Conservation (phyloP, 2,888 invertebrate genomes). For the Reticulitermes lucifugus region DNA sequence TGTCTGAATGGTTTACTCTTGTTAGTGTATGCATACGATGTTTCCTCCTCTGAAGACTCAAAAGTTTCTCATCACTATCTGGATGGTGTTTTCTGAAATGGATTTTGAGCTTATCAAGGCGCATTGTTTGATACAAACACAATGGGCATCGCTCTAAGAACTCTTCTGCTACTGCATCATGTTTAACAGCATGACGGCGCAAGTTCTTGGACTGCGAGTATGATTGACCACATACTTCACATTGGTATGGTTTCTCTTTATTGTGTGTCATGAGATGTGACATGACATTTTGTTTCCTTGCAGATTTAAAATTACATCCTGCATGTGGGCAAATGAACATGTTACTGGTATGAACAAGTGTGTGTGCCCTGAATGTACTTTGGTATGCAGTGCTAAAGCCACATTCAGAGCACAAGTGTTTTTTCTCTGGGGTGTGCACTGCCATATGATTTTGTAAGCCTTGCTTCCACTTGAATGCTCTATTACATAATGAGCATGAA, state of each 20-base stretch:
- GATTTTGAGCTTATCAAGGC: slow-evolving; percentile 68
- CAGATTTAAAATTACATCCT: slow-evolving; percentile 65
- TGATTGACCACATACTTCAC: slow-evolving; percentile 69
- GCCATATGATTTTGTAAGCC: slow-evolving; percentile 68
- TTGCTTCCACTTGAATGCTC: slow-evolving; percentile 71
- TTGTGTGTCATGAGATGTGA: slow-evolving; percentile 68
- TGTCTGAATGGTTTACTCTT: not conserved
- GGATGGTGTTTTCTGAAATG: slow-evolving; percentile 59
- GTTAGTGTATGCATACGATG: not conserved
- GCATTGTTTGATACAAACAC: slow-evolving; percentile 65
- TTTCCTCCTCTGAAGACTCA: slow-evolving; percentile 26
- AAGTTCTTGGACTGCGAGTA: slow-evolving; percentile 70
- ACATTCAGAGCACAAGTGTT: slow-evolving; percentile 69
- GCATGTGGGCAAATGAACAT: slow-evolving; percentile 65
- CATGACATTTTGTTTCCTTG: slow-evolving; percentile 68
- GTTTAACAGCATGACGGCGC: slow-evolving; percentile 61
- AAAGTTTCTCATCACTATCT: slow-evolving; percentile 35
- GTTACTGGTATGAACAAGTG: slow-evolving; percentile 66
- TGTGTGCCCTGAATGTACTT: slow-evolving; percentile 68
- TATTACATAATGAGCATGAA: slow-evolving; percentile 65
- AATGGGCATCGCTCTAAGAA: slow-evolving; percentile 61
- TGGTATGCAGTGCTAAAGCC: slow-evolving; percentile 70
- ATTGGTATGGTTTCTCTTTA: slow-evolving; percentile 68
- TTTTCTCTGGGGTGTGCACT: slow-evolving; percentile 65
- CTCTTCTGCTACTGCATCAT: slow-evolving; percentile 54